A percentile compares a stretch with the other conserved stretches of the same genome.
Conservation (phyloP, 2,888 invertebrate species). For the Conchocele bisecta region DNA sequence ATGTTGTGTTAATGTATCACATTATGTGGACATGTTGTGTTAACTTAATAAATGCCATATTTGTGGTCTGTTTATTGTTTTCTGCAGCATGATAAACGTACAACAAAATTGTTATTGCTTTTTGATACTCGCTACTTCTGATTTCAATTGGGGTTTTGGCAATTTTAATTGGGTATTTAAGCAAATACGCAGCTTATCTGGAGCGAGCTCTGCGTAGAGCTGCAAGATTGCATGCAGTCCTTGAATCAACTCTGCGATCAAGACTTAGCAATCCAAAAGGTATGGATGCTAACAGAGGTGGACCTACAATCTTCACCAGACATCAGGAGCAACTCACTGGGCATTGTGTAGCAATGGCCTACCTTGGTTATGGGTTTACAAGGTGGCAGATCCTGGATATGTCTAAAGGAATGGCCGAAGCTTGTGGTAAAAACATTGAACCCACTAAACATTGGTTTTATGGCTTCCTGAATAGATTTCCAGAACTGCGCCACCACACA, state of each 20-base stretch:
- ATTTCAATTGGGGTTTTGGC: too few relatives aligned
- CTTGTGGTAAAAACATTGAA: conserved; percentile 7
- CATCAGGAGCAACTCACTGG: conserved; percentile 22
- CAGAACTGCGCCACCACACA: conserved; percentile 31
- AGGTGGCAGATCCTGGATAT: conserved; percentile 23
- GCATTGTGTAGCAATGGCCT: conserved; percentile 30
- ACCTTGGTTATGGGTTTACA: conserved; percentile 22
- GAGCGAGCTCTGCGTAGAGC: conserved; percentile 10
- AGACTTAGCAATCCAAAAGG: background rate
- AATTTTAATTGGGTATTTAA: too few relatives aligned
- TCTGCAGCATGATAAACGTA: too few relatives aligned
- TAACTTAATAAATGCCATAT: too few relatives aligned
- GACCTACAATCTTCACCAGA: conserved; percentile 20
- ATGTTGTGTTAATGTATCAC: too few relatives aligned
- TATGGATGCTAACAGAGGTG: conserved; percentile 9
- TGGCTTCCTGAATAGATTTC: conserved; percentile 27
- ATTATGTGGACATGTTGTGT: too few relatives aligned
- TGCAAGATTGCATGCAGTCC: conserved; percentile 20
- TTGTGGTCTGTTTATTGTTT: too few relatives aligned
- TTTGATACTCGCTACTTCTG: too few relatives aligned
- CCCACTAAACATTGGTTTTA: conserved; percentile 46
- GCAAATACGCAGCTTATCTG: too few relatives aligned
- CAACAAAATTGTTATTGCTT: too few relatives aligned
- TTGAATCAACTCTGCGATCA: conserved; percentile 28
- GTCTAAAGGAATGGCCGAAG: conserved; percentile 7